These are phyloP conservation scores for Nylanderia fulva DNA, from an alignment of 1,140 invertebrate species.

Conservation along the genomic window DNA sequence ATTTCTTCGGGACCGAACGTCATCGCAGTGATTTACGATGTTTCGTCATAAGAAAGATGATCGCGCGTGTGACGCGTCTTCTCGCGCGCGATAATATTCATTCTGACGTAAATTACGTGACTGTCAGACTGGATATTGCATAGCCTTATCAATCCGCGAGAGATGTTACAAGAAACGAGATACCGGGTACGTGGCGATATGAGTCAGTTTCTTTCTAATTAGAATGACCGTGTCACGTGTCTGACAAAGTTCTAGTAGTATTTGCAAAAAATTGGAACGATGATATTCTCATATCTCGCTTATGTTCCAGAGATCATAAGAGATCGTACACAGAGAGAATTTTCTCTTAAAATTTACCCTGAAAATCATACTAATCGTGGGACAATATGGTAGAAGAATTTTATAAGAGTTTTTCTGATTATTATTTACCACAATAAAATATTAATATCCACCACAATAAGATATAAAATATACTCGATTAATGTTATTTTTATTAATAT, in stretches of 20 bases:
- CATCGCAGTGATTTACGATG: background rate
- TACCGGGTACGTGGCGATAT: slow-evolving; percentile 34
- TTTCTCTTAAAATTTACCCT: too few species aligned
- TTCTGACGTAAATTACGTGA: slow-evolving; percentile 50
- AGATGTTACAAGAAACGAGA: slow-evolving; percentile 52
- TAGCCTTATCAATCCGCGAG: slow-evolving; percentile 33
- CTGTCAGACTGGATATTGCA: background rate
- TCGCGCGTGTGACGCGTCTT: slow-evolving; percentile 47
- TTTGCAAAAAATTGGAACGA: background rate
- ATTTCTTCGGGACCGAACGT: slow-evolving; percentile 4
- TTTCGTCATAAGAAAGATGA: slow-evolving; percentile 54
- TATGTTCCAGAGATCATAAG: background rate
- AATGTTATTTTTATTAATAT: too few species aligned
- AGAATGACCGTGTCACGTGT: background rate
- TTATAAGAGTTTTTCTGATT: too few species aligned
- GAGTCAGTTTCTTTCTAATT: slow-evolving; percentile 45
- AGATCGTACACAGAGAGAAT: too few species aligned
- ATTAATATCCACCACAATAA: too few species aligned
- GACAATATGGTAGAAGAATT: too few species aligned
- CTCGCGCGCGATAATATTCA: slow-evolving; percentile 16
- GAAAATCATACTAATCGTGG: too few species aligned
- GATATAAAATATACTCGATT: too few species aligned
- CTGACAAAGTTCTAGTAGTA: background rate
- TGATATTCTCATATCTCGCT: background rate
- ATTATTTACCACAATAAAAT: too few species aligned